These are phyloP conservation scores for Diacarnus erythraeanus DNA, from an alignment of 37 sponge, comb jelly and placozoan species.

Conservation along the genomic window DNA sequence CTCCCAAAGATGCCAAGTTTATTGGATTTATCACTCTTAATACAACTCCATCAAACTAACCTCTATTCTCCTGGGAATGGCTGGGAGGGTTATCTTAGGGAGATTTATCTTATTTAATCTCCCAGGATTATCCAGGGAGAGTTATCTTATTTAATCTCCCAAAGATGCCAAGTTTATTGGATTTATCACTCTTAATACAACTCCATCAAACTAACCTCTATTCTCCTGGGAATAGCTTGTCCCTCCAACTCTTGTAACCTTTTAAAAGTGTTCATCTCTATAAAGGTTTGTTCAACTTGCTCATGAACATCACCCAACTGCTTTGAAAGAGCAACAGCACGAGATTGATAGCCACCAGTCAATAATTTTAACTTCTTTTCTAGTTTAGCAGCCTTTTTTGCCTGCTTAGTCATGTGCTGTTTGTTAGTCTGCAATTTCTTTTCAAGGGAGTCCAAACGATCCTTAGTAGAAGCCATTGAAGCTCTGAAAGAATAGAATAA, in stretches of 20 bases:
- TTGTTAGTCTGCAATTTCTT: slow-evolving; percentile 62
- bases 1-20: not conserved
- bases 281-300: slow-evolving; percentile 70
- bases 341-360: slow-evolving; percentile 84
- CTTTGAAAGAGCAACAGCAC: slow-evolving; percentile 54
- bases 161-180: not conserved
- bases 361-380: slow-evolving; percentile 95
- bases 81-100: too few species aligned
- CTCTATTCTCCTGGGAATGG: not conserved
- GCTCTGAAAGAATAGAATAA: slow-evolving; percentile 17
- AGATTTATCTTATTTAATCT: too few species aligned
- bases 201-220: slow-evolving; percentile 62
- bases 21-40: not conserved
- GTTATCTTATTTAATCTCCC: not conserved
- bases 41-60: not conserved
- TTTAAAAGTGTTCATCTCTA: slow-evolving; percentile 87
- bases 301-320: slow-evolving; percentile 89
- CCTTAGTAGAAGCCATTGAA: slow-evolving; percentile 63
- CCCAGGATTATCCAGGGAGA: too few species aligned
- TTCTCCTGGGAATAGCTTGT: slow-evolving; percentile 78
- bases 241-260: slow-evolving; percentile 74
- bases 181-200: not conserved
- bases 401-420: slow-evolving; percentile 88
- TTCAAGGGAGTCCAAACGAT: slow-evolving; percentile 86
- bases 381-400: slow-evolving; percentile 91